Conservation (phyloP, 2,113 vertebrate species). For the Motacilla tschutschensis region DNA sequence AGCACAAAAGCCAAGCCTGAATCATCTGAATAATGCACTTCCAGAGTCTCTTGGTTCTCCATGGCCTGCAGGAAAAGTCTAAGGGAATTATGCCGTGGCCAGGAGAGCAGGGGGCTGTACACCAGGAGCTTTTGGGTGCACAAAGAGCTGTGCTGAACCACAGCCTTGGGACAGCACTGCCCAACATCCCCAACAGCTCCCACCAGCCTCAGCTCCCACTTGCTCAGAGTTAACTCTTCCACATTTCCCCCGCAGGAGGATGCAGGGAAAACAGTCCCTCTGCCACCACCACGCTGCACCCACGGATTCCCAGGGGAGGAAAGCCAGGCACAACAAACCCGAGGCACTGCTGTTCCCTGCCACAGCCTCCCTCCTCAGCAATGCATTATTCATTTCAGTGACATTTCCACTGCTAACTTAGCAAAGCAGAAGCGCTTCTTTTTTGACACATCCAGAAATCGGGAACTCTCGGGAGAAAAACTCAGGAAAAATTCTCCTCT, state of each 20-base stretch:
- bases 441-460: not conserved
- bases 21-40: not conserved
- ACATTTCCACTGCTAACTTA: not conserved
- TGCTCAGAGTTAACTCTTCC: not conserved
- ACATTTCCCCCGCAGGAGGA: not conserved
- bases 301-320: not conserved
- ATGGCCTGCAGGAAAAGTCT: not conserved
- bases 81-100: rapidly evolving
- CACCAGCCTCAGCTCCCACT: not conserved
- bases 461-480: not conserved
- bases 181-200: not conserved
- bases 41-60: not conserved
- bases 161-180: not conserved
- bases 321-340: not conserved
- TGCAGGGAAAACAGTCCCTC: not conserved
- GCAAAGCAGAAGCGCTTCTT: not conserved
- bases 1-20: not conserved
- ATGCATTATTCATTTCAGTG: rapidly evolving
- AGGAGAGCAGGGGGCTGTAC: not conserved
- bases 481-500: not conserved
- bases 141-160: not conserved
- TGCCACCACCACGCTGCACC: not conserved
- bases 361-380: not conserved
- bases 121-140: rapidly evolving
- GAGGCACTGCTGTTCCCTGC: not conserved